A percentile compares a stretch with the other conserved stretches of the same genome.
Evolutionary conservation across 2,888 invertebrate species (phyloP).

Genomic region (Petrolisthes manimaculis): DNA sequence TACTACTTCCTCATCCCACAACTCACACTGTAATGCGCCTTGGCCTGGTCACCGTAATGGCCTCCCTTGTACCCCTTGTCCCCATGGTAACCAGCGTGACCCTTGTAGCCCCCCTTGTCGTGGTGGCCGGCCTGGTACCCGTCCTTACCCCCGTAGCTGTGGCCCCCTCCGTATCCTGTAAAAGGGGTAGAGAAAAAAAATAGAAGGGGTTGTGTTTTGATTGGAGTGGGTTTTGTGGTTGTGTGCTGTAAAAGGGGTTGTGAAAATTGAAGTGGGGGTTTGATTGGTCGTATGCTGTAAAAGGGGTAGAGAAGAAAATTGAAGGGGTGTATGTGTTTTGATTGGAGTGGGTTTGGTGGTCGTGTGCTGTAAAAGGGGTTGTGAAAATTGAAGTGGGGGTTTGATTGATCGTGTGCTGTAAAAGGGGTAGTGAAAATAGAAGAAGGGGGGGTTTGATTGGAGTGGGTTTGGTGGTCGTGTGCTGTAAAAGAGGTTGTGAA

Average conservation of each 20-base stretch:
- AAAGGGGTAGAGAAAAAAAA: neutral
- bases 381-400: no score
- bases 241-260: neutral
- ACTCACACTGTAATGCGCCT: constrained; percentile 74
- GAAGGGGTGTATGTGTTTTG: neutral
- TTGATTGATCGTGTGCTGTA: constrained; percentile 35
- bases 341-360: neutral
- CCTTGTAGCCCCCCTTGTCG: constrained; percentile 70
- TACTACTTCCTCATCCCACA: neutral
- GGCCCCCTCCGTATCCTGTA: constrained; percentile 32
- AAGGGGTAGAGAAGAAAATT: neutral
- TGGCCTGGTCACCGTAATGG: constrained; percentile 82
- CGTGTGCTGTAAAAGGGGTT: neutral
- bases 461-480: neutral
- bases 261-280: no score
- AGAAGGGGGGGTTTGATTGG: neutral
- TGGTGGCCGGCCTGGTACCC: constrained; percentile 68
- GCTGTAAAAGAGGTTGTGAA: neutral
- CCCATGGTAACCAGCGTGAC: constrained; percentile 74
- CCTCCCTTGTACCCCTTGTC: constrained; percentile 81
- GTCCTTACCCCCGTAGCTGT: constrained; percentile 73
- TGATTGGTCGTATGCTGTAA: constrained; percentile 29
- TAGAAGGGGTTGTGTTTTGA: neutral
- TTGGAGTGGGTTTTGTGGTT: neutral
- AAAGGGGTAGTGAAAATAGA: neutral